Percentiles rank a stretch among this genome's conserved stretches.
Conservation (phyloP, 2,113 vertebrate genomes). For the Platichthys flesus region DNA sequence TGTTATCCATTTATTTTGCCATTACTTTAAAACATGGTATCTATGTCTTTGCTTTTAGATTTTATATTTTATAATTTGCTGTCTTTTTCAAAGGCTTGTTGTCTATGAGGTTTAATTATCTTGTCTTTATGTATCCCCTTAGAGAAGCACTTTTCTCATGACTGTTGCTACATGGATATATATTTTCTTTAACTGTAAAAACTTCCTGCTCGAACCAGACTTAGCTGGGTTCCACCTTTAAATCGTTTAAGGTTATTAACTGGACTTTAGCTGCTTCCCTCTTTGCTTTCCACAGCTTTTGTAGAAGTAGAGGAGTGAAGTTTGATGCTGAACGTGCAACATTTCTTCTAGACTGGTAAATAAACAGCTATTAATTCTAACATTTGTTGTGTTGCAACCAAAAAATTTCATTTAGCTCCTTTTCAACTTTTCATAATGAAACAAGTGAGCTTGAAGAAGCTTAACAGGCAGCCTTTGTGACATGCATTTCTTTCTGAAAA, state of each 20-base stretch:
- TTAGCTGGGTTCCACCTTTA: background rate
- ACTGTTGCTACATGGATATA: too few relatives aligned
- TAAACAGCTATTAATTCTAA: background rate
- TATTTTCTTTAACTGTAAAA: too few relatives aligned
- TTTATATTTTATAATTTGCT: too few relatives aligned
- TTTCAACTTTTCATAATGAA: background rate
- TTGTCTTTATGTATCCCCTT: background rate
- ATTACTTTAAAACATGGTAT: too few relatives aligned
- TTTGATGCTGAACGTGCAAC: too few relatives aligned
- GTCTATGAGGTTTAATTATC: too few relatives aligned
- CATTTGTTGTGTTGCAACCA: background rate
- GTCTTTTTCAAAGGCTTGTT: background rate
- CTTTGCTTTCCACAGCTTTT: background rate
- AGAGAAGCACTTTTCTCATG: background rate
- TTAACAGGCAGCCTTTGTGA: background rate
- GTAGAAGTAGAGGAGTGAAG: too few relatives aligned
- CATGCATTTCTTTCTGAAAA: constrained; percentile 4
- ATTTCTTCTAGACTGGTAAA: too few relatives aligned
- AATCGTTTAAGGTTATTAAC: background rate
- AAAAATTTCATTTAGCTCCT: background rate
- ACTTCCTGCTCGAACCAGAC: background rate
- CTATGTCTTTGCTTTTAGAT: too few relatives aligned
- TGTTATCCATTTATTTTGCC: too few relatives aligned
- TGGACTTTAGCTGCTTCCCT: background rate
- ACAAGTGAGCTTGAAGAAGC: background rate